Evolutionary conservation across 2,113 vertebrate species (phyloP), one percentile per base, ranked within the genome.

Genomic region (Tetrax tetrax): DNA sequence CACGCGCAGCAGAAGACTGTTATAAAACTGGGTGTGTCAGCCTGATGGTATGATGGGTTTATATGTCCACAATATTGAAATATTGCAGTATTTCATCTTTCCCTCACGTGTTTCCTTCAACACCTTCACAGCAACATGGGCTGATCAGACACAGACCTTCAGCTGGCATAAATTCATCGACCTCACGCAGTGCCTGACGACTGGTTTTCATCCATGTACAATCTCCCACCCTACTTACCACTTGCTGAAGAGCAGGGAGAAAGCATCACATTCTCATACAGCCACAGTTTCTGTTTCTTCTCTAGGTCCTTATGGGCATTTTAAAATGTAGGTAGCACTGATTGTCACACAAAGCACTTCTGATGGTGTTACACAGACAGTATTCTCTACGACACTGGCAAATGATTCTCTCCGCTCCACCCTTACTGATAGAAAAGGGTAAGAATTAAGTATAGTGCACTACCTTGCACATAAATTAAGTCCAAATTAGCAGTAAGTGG

Each of bases 1-100:
- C 71, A 80, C 0, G 0, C 0, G 1, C 2, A 35, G 66, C 45
- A 70, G 16, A 78, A 86, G 35, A 28, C 10, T 37, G 33, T 12
- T 69, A 77, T 61, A 81, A 60, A 95, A 9, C 3, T 28, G 8
- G 9, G 6, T 29, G 16, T 38, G 24, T 68, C 70, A 45, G 28
- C 53, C 43, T 79, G n/a, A 59, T 7, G 11, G 6, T 45, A 77
- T 33, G 27, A 65, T 27, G 31, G 29, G 41, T 61, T 93, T 76
- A 9, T 20, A 38, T 0, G 0, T 4, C n/a, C 24, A 43, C 88
- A 85, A 51, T 28, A 24, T 1, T 80, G 56, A 75, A 88, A 41
- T 38, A 87, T 2, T 68, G 31, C 7, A 77, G 5, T 65, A 60
- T 61, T 60, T 88, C 53, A 25, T 66, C 53, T 77, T 85, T 69